These are phyloP conservation scores for Rhodophaea formosa DNA, from an alignment of 2,888 invertebrate species.

Conservation along the genomic window DNA sequence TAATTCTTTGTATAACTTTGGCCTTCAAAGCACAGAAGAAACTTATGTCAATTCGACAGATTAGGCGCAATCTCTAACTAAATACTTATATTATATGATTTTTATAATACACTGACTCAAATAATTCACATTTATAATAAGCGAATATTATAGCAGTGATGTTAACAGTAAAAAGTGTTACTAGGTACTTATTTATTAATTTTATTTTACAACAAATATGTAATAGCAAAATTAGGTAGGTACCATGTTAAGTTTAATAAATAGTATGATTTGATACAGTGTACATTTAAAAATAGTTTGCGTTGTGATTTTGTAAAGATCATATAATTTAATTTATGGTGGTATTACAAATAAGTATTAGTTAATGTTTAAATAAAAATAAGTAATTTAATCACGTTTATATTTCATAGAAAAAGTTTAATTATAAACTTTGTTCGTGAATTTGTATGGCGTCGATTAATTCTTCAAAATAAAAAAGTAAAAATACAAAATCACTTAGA, in stretches of 20 bases:
- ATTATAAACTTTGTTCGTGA: not conserved
- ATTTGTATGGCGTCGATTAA: not conserved
- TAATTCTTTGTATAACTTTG: not conserved
- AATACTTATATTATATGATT: constrained; percentile 30
- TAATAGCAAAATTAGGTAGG: too few species aligned
- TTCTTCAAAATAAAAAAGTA: not conserved
- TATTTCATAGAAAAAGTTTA: not conserved
- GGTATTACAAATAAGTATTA: constrained; percentile 31
- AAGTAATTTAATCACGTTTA: not conserved
- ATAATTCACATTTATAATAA: too few species aligned
- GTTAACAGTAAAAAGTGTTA: too few species aligned
- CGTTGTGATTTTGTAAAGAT: constrained; percentile 14
- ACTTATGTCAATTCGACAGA: constrained; percentile 18
- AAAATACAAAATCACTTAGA: constrained; percentile 28
- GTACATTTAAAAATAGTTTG: too few species aligned
- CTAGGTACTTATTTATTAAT: too few species aligned
- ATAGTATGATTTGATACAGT: too few species aligned
- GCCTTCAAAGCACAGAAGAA: not conserved
- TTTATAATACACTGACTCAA: constrained; percentile 1
- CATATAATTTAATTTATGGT: constrained; percentile 25
- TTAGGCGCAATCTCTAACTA: constrained; percentile 41
- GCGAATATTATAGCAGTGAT: too few species aligned
- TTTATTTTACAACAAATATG: too few species aligned
- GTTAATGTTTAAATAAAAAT: constrained; percentile 24
- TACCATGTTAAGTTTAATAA: too few species aligned